These are phyloP conservation scores for Athetis lepigone DNA, from an alignment of 2,888 invertebrate species.

Conservation along the genomic window DNA sequence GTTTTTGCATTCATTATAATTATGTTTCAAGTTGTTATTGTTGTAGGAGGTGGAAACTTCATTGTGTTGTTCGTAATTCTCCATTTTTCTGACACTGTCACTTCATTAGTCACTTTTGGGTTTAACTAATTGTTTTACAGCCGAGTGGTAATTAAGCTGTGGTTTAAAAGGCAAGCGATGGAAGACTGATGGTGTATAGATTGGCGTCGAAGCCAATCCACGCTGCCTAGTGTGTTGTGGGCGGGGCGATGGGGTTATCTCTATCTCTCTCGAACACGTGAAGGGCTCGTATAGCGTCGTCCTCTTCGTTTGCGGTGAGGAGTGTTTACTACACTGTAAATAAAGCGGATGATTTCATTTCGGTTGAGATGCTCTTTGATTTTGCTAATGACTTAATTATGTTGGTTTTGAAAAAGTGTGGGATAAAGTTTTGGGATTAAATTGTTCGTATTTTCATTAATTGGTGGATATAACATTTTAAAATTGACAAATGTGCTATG, in stretches of 20 bases:
- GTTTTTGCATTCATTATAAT: slow-evolving; percentile 77
- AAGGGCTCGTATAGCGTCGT: slow-evolving; percentile 53
- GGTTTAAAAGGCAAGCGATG: slow-evolving; percentile 79
- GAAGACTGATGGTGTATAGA: slow-evolving; percentile 86
- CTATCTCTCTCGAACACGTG: slow-evolving; percentile 65
- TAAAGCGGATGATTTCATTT: slow-evolving; percentile 86
- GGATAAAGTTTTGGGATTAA: slow-evolving; percentile 26
- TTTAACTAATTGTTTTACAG: slow-evolving; percentile 72
- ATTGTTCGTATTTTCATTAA: too few relatives aligned
- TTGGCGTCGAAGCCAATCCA: slow-evolving; percentile 84
- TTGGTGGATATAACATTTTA: too few relatives aligned
- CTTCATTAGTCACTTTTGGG: slow-evolving; percentile 73
- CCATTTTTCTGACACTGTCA: slow-evolving; percentile 74
- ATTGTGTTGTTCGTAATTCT: slow-evolving; percentile 83
- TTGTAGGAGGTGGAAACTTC: slow-evolving; percentile 83
- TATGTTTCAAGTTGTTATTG: slow-evolving; percentile 78
- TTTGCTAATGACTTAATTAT: slow-evolving; percentile 78
- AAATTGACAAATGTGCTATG: too few relatives aligned
- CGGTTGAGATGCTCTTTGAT: slow-evolving; percentile 76
- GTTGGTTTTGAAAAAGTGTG: slow-evolving; percentile 57
- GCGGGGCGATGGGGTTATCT: slow-evolving; percentile 75
- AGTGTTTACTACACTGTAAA: slow-evolving; percentile 84
- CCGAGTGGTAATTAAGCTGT: slow-evolving; percentile 77
- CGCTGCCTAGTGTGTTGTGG: slow-evolving; percentile 73
- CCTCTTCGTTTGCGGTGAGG: slow-evolving; percentile 65